Base-by-base conservation (phyloP, 2,888 invertebrate species). In the Parnassius glacialis region DNA sequence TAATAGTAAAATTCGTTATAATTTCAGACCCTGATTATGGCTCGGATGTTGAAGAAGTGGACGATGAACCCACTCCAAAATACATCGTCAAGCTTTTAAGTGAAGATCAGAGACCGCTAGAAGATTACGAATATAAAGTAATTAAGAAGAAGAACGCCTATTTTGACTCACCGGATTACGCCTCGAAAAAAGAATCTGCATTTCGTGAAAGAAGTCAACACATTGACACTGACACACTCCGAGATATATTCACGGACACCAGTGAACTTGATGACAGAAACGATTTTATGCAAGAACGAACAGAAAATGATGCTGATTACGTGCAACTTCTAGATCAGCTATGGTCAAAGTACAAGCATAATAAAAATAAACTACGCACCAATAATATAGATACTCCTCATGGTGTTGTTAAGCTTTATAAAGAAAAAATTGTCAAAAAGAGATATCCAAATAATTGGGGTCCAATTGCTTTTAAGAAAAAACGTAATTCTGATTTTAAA, bases 121-220 rank as follows among this genome's bases (percentile, higher is more conserved):
- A 93, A 57, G 78, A 92, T 2, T 94, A 93, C 67, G 90, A 93
- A 68, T 94, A 94, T 70, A 92, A 81, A 73, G 72, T 89, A 20
- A 90, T 92, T 20, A 93, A 93, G 72, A 92, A 93, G 71, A 92
- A 91, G 69, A 90, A 83, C 65, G 78, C 72, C 64, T 80, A 64
- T 71, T 80, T 66, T 41, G 77, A 75, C 42, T 63, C 65, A 48
- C 70, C 68, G 1, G 62, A 60, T 10, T 51, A 64, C 52, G 62
- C 70, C 5, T 68, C 68, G 16, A 83, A 80, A 60, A 85, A 85
- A 61, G 88, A 88, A 74, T 90, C 91, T 0, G 83, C 90, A 50
- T 91, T 91, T 64, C 89, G 91, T 50, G 91, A 91, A 67, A 78
- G 91, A 65, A 80, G 77, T 65, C 89, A 89, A 65, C 84, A 87